phyloP scores from a whole-genome alignment of 2,888 invertebrate genomes.

The Pasiphila rectangulata region DNA sequence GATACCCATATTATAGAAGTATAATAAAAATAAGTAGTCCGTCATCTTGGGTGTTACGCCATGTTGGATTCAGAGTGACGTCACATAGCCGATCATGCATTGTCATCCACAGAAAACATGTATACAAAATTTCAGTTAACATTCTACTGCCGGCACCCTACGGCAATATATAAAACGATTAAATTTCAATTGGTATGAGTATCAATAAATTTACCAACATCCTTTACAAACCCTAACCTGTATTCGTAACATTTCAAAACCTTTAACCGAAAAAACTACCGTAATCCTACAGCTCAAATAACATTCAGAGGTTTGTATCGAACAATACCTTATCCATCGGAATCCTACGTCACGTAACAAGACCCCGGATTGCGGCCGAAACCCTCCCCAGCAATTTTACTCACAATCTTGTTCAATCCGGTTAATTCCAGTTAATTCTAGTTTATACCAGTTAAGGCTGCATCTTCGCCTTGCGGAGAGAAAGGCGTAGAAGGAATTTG shows the following conservation, averaged over 20 bases:
- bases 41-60: no score
- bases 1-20: no score
- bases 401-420: conserved; percentile 49
- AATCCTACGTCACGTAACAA: conserved; percentile 26
- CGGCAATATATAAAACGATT: no score
- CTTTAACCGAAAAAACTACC: neutral
- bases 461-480: conserved; percentile 11
- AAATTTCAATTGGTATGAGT: no score
- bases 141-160: no score
- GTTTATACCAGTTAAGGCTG: conserved; percentile 37
- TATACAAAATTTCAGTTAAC: no score
- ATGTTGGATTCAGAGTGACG: no score
- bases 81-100: no score
- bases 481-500: conserved; percentile 1
- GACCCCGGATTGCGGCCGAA: conserved; percentile 45
- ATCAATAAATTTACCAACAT: no score
- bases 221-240: neutral
- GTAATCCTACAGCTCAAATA: neutral
- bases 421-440: conserved; percentile 47
- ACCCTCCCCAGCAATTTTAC: conserved; percentile 47
- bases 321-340: conserved; percentile 18
- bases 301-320: neutral
- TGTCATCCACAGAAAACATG: no score
- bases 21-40: no score
- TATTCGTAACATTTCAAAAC: neutral